A percentile compares a stretch with the other conserved stretches of the same genome.
Conservation (phyloP, 2,113 vertebrate genomes). For the Hemiprocne comata region DNA sequence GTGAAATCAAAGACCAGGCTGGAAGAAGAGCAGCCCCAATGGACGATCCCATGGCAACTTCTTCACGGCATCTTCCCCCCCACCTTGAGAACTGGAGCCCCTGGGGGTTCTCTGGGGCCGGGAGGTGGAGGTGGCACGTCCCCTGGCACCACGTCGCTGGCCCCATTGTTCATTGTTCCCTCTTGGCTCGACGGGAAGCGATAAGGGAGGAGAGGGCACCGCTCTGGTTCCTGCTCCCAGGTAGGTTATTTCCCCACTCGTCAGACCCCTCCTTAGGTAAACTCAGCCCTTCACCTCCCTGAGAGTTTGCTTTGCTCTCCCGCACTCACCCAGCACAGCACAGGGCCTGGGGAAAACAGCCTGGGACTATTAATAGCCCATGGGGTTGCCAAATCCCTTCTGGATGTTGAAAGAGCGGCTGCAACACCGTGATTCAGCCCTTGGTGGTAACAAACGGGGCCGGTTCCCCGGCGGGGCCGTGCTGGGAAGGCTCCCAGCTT, state of each 20-base stretch:
- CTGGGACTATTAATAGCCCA: conserved; percentile 19
- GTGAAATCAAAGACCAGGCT: not conserved
- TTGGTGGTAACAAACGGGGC: not conserved
- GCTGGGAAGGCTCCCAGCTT: not conserved
- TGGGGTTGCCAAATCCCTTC: conserved; percentile 37
- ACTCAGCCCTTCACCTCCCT: not conserved
- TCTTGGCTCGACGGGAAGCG: not conserved
- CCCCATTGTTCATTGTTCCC: conserved; percentile 55
- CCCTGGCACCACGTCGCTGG: not conserved
- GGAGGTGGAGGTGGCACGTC: not conserved
- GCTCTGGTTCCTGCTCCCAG: not conserved
- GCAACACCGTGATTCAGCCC: conserved; percentile 17
- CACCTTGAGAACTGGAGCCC: accelerated
- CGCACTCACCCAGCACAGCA: not conserved
- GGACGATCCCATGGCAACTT: not conserved
- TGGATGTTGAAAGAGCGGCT: conserved; percentile 11
- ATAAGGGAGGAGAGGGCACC: conserved; percentile 28
- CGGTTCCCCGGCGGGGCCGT: accelerated
- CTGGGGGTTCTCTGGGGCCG: accelerated
- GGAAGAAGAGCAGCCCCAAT: not conserved
- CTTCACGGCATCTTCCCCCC: too few species aligned
- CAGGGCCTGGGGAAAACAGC: not conserved
- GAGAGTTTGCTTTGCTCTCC: conserved; percentile 26
- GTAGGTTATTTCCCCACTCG: not conserved
- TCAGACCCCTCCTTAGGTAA: conserved; percentile 57